A percentile compares a stretch with the other conserved stretches of the same genome.
Conservation (phyloP, 1,140 invertebrate genomes). For the Drosophila repletoides region DNA sequence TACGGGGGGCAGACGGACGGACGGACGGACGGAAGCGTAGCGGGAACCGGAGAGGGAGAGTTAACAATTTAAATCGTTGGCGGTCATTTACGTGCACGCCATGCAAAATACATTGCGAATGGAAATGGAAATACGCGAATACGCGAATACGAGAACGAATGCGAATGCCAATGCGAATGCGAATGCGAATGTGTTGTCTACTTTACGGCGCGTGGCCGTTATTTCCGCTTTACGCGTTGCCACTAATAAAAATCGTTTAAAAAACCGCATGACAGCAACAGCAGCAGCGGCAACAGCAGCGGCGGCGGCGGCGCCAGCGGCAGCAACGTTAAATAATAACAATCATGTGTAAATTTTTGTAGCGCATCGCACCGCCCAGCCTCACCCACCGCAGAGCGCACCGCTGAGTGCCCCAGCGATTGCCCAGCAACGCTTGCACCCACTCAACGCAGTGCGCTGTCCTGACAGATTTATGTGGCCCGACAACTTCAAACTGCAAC, state of each 20-base stretch:
- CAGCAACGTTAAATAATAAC: constrained; percentile 73
- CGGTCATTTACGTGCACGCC: constrained; percentile 77
- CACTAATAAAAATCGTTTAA: constrained; percentile 80
- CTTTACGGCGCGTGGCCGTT: constrained; percentile 77
- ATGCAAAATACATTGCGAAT: constrained; percentile 58
- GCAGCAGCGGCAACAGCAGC: constrained; percentile 20
- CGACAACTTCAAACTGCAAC: constrained; percentile 75
- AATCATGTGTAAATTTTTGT: constrained; percentile 69
- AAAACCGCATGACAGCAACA: constrained; percentile 70
- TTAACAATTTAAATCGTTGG: constrained; percentile 78
- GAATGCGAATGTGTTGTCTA: constrained; percentile 63
- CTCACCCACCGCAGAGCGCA: neutral
- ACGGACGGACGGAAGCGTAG: neutral
- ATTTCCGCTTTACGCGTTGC: constrained; percentile 74
- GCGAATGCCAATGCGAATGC: constrained; percentile 2
- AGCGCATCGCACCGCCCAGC: neutral
- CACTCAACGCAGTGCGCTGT: neutral
- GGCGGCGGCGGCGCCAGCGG: no score
- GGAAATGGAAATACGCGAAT: neutral
- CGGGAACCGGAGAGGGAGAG: no score
- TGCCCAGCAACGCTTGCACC: neutral
- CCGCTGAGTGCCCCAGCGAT: neutral
- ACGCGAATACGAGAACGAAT: neutral
- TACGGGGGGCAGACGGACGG: constrained; percentile 15
- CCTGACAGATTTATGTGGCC: constrained; percentile 62